Evolutionary conservation across 2,888 invertebrate genomes (phyloP), one percentile per base, ranked within the genome.

Genomic region (Tetramorium bicarinatum): DNA sequence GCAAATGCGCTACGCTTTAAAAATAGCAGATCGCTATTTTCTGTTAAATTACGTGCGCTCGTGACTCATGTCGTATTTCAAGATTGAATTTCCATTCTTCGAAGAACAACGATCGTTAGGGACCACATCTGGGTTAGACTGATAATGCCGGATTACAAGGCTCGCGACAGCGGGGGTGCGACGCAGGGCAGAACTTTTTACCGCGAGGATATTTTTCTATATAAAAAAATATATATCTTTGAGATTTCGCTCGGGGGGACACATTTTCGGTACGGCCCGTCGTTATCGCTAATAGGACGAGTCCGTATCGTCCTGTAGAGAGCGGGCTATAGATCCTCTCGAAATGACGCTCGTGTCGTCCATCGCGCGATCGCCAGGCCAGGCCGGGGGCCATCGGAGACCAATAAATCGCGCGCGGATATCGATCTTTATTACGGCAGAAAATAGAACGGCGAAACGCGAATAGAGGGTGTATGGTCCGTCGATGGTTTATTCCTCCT

Each of bases 361-460:
- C 74, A 79, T 71, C 71, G 77, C 47, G 47, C 79, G 79, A 79
- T 79, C 59, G 79, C 79, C 56, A 11, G 61, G 56, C 54, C 62
- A 21, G 44, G 21, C 75, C 66, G 18, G 47, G 34, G 79, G 56
- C 79, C 79, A 79, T 79, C 79, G 74, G 79, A 72, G 79, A 79
- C 79, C 79, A 72, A 79, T 79, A 79, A 79, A 79, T 72, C 74
- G 79, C 59, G 47, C 74, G 47, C 79, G 74, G 79, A 79, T 79
- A 79, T 79, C 74, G 79, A 79, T 79, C 79, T 79, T 79, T 79
- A 79, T 79, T 79, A 79, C 59, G 56, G 47, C 47, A 59, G 79
- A 79, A 72, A 79, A 79, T 79, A 59, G 59, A 79, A 79, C 79
- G 72, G 56, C 56, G 79, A 61, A 75, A 75, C 75, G 75, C 47